A percentile compares a stretch with the other conserved stretches of the same genome.
Evolutionary conservation across 2,113 vertebrate genomes (phyloP).

Genomic region (Gymnocephalus cernua): DNA sequence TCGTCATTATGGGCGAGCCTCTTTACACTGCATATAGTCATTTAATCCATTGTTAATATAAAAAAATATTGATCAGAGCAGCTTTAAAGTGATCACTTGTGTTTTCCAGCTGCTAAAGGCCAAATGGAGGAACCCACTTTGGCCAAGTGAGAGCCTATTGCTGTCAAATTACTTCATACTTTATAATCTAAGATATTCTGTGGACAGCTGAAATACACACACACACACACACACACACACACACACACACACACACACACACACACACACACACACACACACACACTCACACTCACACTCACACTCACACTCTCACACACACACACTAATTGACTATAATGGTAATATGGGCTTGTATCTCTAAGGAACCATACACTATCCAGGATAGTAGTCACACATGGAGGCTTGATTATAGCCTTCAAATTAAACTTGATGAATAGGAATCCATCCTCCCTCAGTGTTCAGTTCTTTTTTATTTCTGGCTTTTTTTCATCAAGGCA

Average conservation of each 20-base stretch:
- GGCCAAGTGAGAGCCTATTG: background rate
- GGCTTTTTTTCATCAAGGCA: background rate
- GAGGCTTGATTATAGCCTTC: slow-evolving; percentile 20
- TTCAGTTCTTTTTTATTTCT: background rate
- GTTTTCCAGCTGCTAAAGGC: background rate
- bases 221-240: background rate
- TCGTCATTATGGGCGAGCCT: background rate
- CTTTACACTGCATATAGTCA: background rate
- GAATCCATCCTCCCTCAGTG: slow-evolving; percentile 15
- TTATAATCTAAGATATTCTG: background rate
- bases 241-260: background rate
- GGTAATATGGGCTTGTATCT: background rate
- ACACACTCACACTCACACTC: background rate
- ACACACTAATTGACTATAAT: background rate
- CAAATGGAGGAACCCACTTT: background rate
- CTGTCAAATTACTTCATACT: background rate
- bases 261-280: no score
- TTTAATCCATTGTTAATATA: background rate
- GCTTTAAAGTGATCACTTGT: background rate
- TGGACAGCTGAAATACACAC: background rate
- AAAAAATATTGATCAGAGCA: background rate
- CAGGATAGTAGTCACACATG: slow-evolving; percentile 12
- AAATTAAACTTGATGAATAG: slow-evolving; percentile 18
- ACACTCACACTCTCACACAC: background rate
- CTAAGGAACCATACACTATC: slow-evolving; percentile 7